Percentiles rank a stretch among this genome's conserved stretches.
Conservation (phyloP, 2,888 invertebrate species). For the Yponomeuta cagnagella region DNA sequence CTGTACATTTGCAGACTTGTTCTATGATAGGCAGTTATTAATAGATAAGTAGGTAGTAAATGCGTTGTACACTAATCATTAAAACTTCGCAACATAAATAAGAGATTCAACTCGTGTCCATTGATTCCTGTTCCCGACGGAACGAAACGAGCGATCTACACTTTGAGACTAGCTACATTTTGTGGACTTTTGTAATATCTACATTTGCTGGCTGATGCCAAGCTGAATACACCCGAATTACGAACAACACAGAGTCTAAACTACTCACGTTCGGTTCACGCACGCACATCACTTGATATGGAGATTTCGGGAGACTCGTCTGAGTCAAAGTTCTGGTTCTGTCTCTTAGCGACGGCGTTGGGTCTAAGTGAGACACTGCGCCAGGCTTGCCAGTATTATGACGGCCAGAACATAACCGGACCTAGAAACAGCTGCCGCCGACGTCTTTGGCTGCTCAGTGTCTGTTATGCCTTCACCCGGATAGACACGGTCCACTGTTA, state of each 20-base stretch:
- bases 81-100: slow-evolving; percentile 17
- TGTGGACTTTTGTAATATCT: slow-evolving; percentile 18
- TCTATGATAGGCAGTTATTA: slow-evolving; percentile 22
- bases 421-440: slow-evolving; percentile 25
- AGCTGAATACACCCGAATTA: slow-evolving; percentile 11
- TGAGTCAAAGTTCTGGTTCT: slow-evolving; percentile 3
- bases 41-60: background rate
- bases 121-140: background rate
- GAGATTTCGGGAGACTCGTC: slow-evolving; percentile 1
- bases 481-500: slow-evolving; percentile 26
- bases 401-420: background rate
- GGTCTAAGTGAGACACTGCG: slow-evolving; percentile 36
- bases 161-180: slow-evolving; percentile 21
- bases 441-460: slow-evolving; percentile 46
- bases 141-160: background rate
- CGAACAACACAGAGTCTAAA: slow-evolving; percentile 6
- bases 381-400: slow-evolving; percentile 4
- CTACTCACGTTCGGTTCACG: slow-evolving; percentile 11
- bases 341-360: background rate
- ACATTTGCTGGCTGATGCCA: slow-evolving; percentile 7
- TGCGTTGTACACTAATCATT: slow-evolving; percentile 15
- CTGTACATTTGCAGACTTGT: slow-evolving; percentile 50
- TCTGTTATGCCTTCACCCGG: slow-evolving; percentile 40
- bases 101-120: slow-evolving; percentile 18
- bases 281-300: slow-evolving; percentile 12